Conservation (phyloP, 2,797 vertebrate genomes). For the Fundulus diaphanus region DNA sequence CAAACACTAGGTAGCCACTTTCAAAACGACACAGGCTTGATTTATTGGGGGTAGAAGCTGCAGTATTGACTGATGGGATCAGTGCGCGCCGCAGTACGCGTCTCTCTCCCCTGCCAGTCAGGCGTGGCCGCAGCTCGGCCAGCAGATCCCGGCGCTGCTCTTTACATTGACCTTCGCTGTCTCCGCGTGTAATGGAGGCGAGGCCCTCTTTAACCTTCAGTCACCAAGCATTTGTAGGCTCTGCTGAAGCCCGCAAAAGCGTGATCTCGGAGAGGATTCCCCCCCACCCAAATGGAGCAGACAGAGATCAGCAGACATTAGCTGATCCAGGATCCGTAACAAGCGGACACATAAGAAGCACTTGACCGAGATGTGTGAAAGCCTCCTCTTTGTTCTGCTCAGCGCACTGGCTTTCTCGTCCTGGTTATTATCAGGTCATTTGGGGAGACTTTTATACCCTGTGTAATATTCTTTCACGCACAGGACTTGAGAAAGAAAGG, state of each 20-base stretch:
- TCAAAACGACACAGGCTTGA: neutral
- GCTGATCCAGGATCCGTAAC: constrained; percentile 37
- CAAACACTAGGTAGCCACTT: neutral
- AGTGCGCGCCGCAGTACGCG: neutral
- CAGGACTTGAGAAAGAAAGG: neutral
- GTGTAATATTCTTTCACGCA: neutral
- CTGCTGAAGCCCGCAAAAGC: constrained; percentile 35
- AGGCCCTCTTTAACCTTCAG: constrained; percentile 44
- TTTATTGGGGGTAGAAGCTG: neutral
- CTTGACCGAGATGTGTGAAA: constrained; percentile 60
- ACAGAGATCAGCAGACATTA: constrained; percentile 29
- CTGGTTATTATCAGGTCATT: neutral
- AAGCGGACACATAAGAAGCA: constrained; percentile 65
- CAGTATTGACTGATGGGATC: neutral
- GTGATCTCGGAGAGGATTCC: constrained; percentile 43
- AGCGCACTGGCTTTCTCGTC: constrained; percentile 22
- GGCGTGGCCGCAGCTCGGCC: constrained; percentile 1
- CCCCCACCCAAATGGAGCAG: constrained; percentile 33
- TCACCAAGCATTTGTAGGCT: constrained; percentile 12
- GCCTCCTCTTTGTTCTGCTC: constrained; percentile 30
- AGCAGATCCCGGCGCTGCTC: constrained; percentile 33
- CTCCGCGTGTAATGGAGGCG: constrained; percentile 50
- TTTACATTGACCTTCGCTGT: constrained; percentile 79
- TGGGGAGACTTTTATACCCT: neutral
- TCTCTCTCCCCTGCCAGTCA: constrained; percentile 16